A percentile compares a stretch with the other conserved stretches of the same genome.
Conservation (phyloP, 2,113 vertebrate species). For the Galemys pyrenaicus region DNA sequence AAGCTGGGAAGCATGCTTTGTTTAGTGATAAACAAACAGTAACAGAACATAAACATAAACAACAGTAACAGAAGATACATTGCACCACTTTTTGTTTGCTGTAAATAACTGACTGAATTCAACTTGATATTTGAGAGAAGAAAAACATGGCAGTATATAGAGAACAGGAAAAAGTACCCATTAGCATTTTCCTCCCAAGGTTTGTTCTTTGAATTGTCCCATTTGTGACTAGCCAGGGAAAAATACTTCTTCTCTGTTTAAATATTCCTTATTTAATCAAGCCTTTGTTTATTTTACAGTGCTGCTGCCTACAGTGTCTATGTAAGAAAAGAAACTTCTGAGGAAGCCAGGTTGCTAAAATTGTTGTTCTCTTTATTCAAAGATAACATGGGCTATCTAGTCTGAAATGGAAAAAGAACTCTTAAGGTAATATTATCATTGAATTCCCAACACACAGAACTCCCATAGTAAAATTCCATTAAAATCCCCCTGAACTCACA, state of each 20-base stretch:
- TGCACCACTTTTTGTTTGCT: constrained; percentile 40
- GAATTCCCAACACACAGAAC: background rate
- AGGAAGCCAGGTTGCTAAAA: constrained; percentile 23
- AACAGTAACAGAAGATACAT: constrained; percentile 27
- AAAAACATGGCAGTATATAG: background rate
- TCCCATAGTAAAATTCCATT: constrained; percentile 1
- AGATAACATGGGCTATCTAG: background rate
- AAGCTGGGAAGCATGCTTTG: background rate
- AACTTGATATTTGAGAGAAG: constrained; percentile 43
- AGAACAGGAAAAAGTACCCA: constrained; percentile 19
- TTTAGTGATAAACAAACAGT: constrained; percentile 37
- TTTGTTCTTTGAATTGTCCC: constrained; percentile 34
- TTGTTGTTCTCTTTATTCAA: background rate
- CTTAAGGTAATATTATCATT: background rate
- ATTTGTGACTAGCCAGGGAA: constrained; percentile 36
- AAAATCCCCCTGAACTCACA: background rate
- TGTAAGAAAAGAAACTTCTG: constrained; percentile 18
- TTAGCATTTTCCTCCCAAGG: background rate
- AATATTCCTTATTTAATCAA: constrained; percentile 56
- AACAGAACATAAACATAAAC: background rate
- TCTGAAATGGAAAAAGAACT: constrained; percentile 17
- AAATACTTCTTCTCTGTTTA: constrained; percentile 28
- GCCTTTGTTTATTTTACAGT: constrained; percentile 61
- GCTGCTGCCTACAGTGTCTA: background rate
- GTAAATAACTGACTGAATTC: constrained; percentile 40